Percentiles rank a stretch among this genome's conserved stretches.
Evolutionary conservation across 1,140 invertebrate genomes (phyloP).

Genomic region (Leptestheria dahalacensis): DNA sequence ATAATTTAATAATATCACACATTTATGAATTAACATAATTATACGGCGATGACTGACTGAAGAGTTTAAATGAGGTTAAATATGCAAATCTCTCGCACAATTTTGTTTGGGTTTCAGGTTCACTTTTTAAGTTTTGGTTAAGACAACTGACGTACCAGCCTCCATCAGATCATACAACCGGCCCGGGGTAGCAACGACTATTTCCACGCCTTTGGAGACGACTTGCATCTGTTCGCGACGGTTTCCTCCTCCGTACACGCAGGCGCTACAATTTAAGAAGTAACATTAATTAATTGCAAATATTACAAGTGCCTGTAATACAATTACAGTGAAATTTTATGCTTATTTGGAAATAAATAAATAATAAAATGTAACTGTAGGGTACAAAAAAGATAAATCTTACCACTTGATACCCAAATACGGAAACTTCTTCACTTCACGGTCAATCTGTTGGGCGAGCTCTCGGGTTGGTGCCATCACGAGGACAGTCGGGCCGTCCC

Average conservation of each 20-base stretch:
- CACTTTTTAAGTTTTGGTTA: neutral
- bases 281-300: too few species aligned
- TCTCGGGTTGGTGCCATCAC: constrained; percentile 81
- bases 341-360: too few species aligned
- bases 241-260: constrained; percentile 70
- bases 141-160: constrained; percentile 31
- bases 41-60: too few species aligned
- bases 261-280: too few species aligned
- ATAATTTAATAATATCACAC: constrained; percentile 13
- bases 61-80: too few species aligned
- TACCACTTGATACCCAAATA: constrained; percentile 69
- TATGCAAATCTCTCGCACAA: too few species aligned
- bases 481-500: constrained; percentile 66
- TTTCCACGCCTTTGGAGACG: constrained; percentile 58
- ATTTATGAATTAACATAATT: neutral
- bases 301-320: too few species aligned
- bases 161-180: constrained; percentile 61
- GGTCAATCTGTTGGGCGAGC: constrained; percentile 77
- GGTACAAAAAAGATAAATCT: constrained; percentile 26
- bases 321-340: too few species aligned
- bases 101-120: too few species aligned
- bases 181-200: constrained; percentile 80
- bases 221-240: constrained; percentile 54
- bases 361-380: neutral
- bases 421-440: constrained; percentile 70